Conservation (phyloP, 2,797 vertebrate species). For the Falco columbarius region DNA sequence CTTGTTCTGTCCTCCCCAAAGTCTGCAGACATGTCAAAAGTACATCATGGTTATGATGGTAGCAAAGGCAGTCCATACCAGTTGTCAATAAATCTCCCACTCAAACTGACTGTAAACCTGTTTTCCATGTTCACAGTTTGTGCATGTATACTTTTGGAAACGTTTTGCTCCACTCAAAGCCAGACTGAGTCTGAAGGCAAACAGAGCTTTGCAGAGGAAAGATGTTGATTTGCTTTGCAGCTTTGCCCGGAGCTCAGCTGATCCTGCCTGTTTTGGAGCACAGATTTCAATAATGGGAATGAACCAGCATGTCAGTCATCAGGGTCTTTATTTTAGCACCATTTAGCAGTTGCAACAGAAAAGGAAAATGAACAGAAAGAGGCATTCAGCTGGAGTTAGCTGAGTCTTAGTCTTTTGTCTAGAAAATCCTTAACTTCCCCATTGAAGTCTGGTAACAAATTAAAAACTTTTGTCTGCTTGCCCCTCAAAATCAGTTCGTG, state of each 20-base stretch:
- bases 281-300: not conserved
- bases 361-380: constrained; percentile 17
- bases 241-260: constrained; percentile 12
- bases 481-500: not conserved
- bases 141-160: not conserved
- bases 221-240: not conserved
- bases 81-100: not conserved
- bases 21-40: not conserved
- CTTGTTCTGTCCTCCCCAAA: not conserved
- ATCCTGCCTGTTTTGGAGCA: not conserved
- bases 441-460: constrained; percentile 5
- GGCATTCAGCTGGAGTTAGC: not conserved
- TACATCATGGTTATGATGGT: not conserved
- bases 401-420: not conserved
- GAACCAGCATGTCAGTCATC: not conserved
- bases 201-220: not conserved
- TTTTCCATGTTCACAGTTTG: not conserved
- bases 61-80: not conserved
- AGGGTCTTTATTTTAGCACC: not conserved
- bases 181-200: not conserved
- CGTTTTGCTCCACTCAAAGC: not conserved
- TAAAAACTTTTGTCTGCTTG: constrained; percentile 10
- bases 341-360: constrained; percentile 14
- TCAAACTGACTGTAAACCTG: not conserved
- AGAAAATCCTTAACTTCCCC: constrained; percentile 37